A percentile compares a stretch with the other conserved stretches of the same genome.
Evolutionary conservation across 2,797 vertebrate species (phyloP).

Genomic region (Phoeniculus purpureus): DNA sequence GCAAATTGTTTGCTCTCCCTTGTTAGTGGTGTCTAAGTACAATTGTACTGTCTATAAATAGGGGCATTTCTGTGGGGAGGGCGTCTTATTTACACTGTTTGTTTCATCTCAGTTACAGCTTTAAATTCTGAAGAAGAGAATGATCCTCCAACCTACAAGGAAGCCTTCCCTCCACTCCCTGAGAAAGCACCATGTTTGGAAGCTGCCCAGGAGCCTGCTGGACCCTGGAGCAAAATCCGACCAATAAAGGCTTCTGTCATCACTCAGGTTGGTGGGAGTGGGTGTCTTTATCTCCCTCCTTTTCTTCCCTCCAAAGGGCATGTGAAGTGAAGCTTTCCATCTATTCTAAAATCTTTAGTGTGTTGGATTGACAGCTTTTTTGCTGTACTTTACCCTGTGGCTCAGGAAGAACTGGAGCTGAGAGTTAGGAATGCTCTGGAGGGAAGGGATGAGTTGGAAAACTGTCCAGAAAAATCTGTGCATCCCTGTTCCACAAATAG

Average conservation of each 20-base stretch:
- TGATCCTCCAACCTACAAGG: slow-evolving; percentile 97
- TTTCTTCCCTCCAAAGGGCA: background rate
- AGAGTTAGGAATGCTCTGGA: background rate
- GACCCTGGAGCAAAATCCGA: slow-evolving; percentile 96
- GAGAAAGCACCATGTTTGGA: slow-evolving; percentile 93
- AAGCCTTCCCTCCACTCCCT: slow-evolving; percentile 98
- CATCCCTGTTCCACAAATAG: background rate
- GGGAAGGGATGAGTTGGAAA: background rate
- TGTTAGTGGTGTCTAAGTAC: background rate
- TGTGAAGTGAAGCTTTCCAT: background rate
- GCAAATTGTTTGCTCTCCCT: background rate
- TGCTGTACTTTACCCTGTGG: background rate
- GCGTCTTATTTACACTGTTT: slow-evolving; percentile 8
- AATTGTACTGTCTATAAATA: background rate
- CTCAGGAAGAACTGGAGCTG: background rate
- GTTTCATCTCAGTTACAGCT: slow-evolving; percentile 79
- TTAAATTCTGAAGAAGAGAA: slow-evolving; percentile 91
- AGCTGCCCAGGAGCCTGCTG: slow-evolving; percentile 87
- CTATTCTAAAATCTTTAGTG: background rate
- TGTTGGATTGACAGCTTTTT: background rate
- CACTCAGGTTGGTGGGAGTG: slow-evolving; percentile 89
- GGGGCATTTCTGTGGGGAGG: background rate
- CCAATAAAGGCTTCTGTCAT: slow-evolving; percentile 98
- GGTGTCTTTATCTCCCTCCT: background rate
- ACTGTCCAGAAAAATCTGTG: background rate